A percentile compares a stretch with the other conserved stretches of the same genome.
These are phyloP conservation scores for Pseudomyrmex sp. DNA, from an alignment of 1,140 invertebrate genomes.

Conservation along the genomic window DNA sequence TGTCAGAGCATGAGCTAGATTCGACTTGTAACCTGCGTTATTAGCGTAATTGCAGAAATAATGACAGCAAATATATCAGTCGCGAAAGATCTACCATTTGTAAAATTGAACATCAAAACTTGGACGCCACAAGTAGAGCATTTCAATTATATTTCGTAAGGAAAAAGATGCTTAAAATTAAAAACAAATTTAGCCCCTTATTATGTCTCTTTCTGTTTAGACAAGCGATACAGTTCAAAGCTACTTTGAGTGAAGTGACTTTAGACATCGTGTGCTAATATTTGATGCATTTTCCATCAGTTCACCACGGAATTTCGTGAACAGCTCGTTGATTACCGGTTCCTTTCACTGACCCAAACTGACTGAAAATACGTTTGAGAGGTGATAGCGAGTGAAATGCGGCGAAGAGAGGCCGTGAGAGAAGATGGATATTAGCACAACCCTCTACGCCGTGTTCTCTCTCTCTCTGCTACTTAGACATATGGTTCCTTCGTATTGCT, in stretches of 20 bases:
- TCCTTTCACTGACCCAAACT: slow-evolving; percentile 16
- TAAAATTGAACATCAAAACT: neutral
- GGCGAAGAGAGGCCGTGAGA: slow-evolving; percentile 31
- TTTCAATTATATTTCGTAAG: neutral
- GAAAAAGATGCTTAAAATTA: neutral
- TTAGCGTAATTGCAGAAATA: slow-evolving; percentile 15
- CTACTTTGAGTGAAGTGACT: neutral
- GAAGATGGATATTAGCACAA: slow-evolving; percentile 44
- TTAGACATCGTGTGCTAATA: slow-evolving; percentile 12
- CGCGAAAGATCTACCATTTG: neutral
- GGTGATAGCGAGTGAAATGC: slow-evolving; percentile 44
- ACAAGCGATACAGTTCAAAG: neutral
- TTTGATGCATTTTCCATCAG: slow-evolving; percentile 23
- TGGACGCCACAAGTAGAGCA: neutral
- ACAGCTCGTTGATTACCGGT: slow-evolving; percentile 51
- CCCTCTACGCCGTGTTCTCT: slow-evolving; percentile 1
- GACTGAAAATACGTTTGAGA: slow-evolving; percentile 27
- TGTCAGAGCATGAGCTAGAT: slow-evolving; percentile 39
- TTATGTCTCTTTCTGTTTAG: neutral
- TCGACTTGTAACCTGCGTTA: slow-evolving; percentile 35
- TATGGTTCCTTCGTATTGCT: slow-evolving; percentile 28
- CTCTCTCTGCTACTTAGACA: neutral
- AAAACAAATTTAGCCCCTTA: neutral
- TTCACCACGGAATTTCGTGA: slow-evolving; percentile 39
- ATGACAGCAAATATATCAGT: slow-evolving; percentile 34